These are phyloP conservation scores for Salarias fasciatus DNA, from an alignment of 2,797 vertebrate species.

Conservation along the genomic window DNA sequence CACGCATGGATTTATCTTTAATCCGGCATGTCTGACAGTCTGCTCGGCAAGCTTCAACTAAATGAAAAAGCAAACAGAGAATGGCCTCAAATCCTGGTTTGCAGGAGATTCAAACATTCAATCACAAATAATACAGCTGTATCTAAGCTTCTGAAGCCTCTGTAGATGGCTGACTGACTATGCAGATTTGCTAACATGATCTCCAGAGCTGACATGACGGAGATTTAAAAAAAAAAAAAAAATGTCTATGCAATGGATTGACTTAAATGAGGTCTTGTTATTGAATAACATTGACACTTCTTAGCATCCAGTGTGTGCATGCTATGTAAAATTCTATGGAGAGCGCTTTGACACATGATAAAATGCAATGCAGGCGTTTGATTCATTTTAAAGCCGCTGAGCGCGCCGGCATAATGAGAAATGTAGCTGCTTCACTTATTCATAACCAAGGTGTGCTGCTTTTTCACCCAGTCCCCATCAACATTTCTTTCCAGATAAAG, in stretches of 20 bases:
- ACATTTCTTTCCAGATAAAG: too few species aligned
- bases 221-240: conserved; percentile 4
- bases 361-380: conserved; percentile 30
- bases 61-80: conserved; percentile 68
- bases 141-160: conserved; percentile 66
- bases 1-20: conserved; percentile 65
- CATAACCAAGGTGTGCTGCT: not conserved
- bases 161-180: conserved; percentile 60
- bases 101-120: conserved; percentile 63
- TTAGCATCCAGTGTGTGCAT: conserved; percentile 24
- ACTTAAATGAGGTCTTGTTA: conserved; percentile 32
- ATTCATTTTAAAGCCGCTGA: conserved; percentile 37
- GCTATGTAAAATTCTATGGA: conserved; percentile 17
- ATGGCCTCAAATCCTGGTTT: conserved; percentile 58
- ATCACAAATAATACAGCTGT: conserved; percentile 69
- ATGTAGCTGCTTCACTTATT: not conserved
- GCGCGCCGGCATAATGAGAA: conserved; percentile 31
- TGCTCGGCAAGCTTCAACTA: conserved; percentile 62
- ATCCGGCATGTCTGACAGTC: conserved; percentile 69
- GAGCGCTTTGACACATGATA: conserved; percentile 19
- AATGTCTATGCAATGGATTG: conserved; percentile 30
- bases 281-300: conserved; percentile 36
- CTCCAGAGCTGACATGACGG: conserved; percentile 55
- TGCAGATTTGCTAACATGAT: conserved; percentile 70
- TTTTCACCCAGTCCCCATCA: too few species aligned